Base-by-base conservation (phyloP, 2,888 invertebrate genomes). In the Sinotaia quadrata region DNA sequence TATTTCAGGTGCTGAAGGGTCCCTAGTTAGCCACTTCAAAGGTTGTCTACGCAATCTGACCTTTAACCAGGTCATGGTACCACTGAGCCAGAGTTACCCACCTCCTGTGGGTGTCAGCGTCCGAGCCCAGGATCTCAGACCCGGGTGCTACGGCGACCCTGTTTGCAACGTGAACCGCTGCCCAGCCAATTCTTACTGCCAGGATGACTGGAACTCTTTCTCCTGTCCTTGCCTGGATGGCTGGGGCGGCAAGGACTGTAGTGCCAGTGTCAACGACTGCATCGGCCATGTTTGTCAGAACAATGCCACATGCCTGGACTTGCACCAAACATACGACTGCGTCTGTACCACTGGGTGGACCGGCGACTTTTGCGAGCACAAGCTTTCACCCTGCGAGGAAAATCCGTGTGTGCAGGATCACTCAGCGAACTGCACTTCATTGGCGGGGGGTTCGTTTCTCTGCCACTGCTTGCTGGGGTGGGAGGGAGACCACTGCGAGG, bases 391-490 rank as follows among this genome's bases (percentile, higher is more conserved):
- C 0, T 85, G 86, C 74, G 72, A 79, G 29, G 52, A 49, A 15
- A 71, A 74, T n/a, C 79, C 82, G 0, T 86, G 86, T 70, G 60
- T 66, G 36, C 4, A 21, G 1, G 66, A 76, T 29, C 82, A 79
- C 66, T 76, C 79, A 2, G 34, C 71, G 0, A 72, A 74, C 51
- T 85, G 85, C 71, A 51, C 34, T n/a, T 59, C 74, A 1, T 61
- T 76, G 18, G 80, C 78, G 49, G 79, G 81, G 10, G 60, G 69
- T 3, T 67, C 76, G 57, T 84, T 74, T 71, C 54, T 33, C 1
- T 86, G 86, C 73, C 27, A 65, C 12, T 86, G 86, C 72, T 65
- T 67, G 4, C 65, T 77, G 18, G 85, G 86, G 0, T 86, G 81
- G 78, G 61, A 71, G 7, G 86, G 84, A 3, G 72, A 70, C 41